Base-by-base conservation (phyloP, 2,888 invertebrate species). In the Temnothorax ravouxi region DNA sequence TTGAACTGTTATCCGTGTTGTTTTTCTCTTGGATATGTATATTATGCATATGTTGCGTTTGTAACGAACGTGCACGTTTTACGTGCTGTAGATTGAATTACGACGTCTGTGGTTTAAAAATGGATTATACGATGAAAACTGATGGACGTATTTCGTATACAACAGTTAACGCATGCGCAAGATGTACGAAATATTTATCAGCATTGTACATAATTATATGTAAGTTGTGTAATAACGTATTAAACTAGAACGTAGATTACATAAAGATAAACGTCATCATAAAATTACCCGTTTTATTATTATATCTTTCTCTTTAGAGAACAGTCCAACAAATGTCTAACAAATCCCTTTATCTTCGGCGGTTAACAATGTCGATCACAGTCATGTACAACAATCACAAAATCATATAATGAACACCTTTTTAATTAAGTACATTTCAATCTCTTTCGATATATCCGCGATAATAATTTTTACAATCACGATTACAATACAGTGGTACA, bases 131-230 rank as follows among this genome's bases (percentile, higher is more conserved):
- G 0, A 6, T 38, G 21, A 5, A 75, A 62, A 75, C 21, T 69
- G 54, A 69, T 38, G 15, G 25, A 34, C 38, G n/a, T 61, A 79
- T 38, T 67, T 71, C 44, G 21, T 71, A 67, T 38, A 67, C 83
- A 79, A 38, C 54, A 71, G 54, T 84, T 81, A 67, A 38, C 67
- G 18, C 9, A 50, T 80, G 74, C 29, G 50, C 69, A 34, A 75
- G 21, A 62, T 44, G 18, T 64, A 56, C 1, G 38, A 85, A 69
- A 34, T 71, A 86, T 83, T 67, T 69, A 75, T 54, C 77, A 74
- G 67, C 82, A 85, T 75, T 89, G 89, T 88, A 89, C 76, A 89
- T 89, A 89, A 84, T 87, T 74, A 84, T 15, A 52, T 59, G 59
- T 84, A 87, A 87, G 72, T 84, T 88, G 85, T 88, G 85, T 81